phyloP scores from a whole-genome alignment of 2,797 vertebrate species.

The Aplochiton taeniatus region DNA sequence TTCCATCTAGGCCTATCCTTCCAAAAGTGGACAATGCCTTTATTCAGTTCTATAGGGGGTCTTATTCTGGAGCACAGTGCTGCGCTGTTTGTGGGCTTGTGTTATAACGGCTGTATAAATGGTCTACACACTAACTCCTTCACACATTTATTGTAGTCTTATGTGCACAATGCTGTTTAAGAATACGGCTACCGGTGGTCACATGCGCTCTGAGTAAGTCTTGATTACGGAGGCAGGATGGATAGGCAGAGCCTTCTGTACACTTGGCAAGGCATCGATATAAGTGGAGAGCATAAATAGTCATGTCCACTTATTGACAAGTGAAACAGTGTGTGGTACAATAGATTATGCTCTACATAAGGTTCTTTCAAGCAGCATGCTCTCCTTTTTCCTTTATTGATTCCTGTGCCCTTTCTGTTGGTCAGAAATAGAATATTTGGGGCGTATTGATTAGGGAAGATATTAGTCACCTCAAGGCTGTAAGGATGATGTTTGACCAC shows the following conservation, averaged over 20 bases:
- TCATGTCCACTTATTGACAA: conserved; percentile 21
- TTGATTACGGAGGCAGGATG: too few species aligned
- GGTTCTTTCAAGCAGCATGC: not conserved
- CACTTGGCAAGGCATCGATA: too few species aligned
- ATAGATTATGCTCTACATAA: conserved; percentile 2
- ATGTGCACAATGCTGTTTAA: too few species aligned
- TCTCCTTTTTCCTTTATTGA: not conserved
- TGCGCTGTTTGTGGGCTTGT: conserved; percentile 52
- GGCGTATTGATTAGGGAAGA: too few species aligned
- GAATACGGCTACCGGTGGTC: too few species aligned
- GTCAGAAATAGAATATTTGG: not conserved
- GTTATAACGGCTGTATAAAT: conserved; percentile 25
- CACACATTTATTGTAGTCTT: not conserved
- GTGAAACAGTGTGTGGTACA: not conserved
- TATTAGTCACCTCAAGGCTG: too few species aligned
- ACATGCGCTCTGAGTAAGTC: too few species aligned
- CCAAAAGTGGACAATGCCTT: conserved; percentile 15
- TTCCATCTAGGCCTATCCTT: not conserved
- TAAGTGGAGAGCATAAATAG: not conserved
- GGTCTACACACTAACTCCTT: conserved; percentile 37
- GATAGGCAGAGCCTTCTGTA: too few species aligned
- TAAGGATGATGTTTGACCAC: too few species aligned
- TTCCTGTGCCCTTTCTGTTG: not conserved
- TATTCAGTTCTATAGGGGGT: conserved; percentile 8
- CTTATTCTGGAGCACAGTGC: conserved; percentile 49